A percentile compares a stretch with the other conserved stretches of the same genome.
Evolutionary conservation across 2,888 invertebrate species (phyloP).

Genomic region (Linnaemya tessellans): DNA sequence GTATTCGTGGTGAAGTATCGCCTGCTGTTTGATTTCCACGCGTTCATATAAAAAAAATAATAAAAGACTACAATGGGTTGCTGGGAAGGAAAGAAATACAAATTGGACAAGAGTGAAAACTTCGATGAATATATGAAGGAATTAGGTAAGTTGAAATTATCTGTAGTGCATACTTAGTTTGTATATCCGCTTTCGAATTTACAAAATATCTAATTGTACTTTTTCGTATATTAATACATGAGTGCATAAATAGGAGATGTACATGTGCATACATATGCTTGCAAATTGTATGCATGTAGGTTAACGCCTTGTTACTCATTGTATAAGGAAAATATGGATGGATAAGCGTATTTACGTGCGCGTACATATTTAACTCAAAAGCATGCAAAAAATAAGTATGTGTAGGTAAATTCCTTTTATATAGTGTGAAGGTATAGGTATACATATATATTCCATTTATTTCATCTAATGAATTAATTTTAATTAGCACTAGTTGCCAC

Average conservation of each 20-base stretch:
- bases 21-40: conserved; percentile 3
- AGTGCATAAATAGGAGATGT: background rate
- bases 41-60: conserved; percentile 16
- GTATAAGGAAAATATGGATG: too few species aligned
- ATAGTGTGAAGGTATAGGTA: too few species aligned
- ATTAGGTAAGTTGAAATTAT: conserved; percentile 86
- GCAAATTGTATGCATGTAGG: too few species aligned
- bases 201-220: background rate
- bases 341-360: too few species aligned
- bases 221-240: too few species aligned
- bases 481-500: too few species aligned
- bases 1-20: conserved; percentile 36
- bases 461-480: too few species aligned
- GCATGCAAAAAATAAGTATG: too few species aligned
- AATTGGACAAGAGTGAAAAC: conserved; percentile 90
- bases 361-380: too few species aligned
- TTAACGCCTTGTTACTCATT: too few species aligned
- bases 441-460: too few species aligned
- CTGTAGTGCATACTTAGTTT: background rate
- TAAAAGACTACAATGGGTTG: conserved; percentile 78
- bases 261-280: background rate
- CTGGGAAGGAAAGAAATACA: conserved; percentile 90
- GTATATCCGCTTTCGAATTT: conserved; percentile 12
- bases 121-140: conserved; percentile 96
- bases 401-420: too few species aligned